Conservation (phyloP, 2,113 vertebrate species). For the Syrrhaptes paradoxus region DNA sequence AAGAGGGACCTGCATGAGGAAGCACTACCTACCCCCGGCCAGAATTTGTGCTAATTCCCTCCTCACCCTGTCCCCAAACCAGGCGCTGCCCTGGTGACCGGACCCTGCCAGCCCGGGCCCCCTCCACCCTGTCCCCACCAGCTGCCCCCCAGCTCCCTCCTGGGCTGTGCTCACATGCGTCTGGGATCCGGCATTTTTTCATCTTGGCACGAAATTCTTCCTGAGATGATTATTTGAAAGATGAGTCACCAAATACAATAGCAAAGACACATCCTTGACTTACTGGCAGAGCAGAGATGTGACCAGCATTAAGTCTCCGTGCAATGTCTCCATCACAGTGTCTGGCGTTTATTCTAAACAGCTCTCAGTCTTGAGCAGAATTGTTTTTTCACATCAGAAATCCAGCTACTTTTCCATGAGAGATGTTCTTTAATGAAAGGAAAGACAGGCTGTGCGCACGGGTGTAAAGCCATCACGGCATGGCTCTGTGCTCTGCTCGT, state of each 20-base stretch:
- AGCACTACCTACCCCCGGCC: not conserved
- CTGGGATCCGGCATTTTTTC: not conserved
- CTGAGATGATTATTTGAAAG: conserved; percentile 62
- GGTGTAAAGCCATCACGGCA: not conserved
- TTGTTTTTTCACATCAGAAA: conserved; percentile 38
- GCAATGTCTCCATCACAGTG: conserved; percentile 55
- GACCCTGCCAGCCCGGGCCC: accelerated
- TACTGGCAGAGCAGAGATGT: conserved; percentile 59
- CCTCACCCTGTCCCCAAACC: not conserved
- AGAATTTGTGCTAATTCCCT: not conserved
- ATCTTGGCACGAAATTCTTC: conserved; percentile 48
- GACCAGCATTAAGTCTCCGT: conserved; percentile 63
- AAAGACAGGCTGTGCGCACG: not conserved
- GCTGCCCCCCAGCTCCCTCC: not conserved
- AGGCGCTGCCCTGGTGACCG: accelerated
- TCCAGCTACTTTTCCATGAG: conserved; percentile 4
- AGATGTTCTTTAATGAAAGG: conserved; percentile 26
- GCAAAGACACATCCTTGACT: conserved; percentile 68
- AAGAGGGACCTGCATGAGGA: accelerated
- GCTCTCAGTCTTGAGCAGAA: conserved; percentile 34
- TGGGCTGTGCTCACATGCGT: not conserved
- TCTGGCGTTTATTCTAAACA: conserved; percentile 59
- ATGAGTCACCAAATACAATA: conserved; percentile 70
- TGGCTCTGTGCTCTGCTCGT: not conserved
- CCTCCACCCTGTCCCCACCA: accelerated